Base-by-base conservation (phyloP, 2,113 vertebrate species). In the Peucedramus taeniatus region DNA sequence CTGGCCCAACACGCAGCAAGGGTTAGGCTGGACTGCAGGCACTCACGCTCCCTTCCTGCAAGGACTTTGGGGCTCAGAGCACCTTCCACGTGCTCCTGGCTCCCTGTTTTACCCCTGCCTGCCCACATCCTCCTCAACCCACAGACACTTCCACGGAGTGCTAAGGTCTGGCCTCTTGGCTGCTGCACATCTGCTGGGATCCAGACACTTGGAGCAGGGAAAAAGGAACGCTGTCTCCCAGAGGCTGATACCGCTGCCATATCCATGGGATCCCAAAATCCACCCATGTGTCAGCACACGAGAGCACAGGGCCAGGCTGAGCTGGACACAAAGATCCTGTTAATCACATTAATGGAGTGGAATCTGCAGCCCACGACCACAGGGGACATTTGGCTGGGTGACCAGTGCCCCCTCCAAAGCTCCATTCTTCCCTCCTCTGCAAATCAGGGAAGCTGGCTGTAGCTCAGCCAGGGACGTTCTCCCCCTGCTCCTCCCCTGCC, bases 101-200 rank as follows among this genome's bases (percentile, higher is more conserved):
- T 79, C 68, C 35, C 71, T 35, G 0, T 7, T 13, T 42, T 42
- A 68, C 35, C 4, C 22, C 69, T 60, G 21, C 3, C 24, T 42
- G 81, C 63, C 94, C 98, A 98, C 12, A 98, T 97, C 45, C 93
- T 97, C 30, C 97, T 97, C 37, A 97, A 95, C 72, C 98, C 72
- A 87, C 98, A 90, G 97, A 99, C 91, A 98, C 93, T 1, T 98
- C 99, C 68, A 98, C 83, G 97, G 98, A 98, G 42, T 35, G 4
- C 98, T 98, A 2, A 98, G 98, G 3, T 97, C 96, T 8, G 22
- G 33, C 30, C 44, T 42, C 75, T 39, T 21, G 37, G 26, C 54
- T 87, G 53, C 44, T 40, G 54, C 56, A 30, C 37, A 3, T 54
- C 59, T 59, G 14, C 64, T 53, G 57, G 20, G 15, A 65, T 13